Base-by-base conservation (phyloP, 2,888 invertebrate genomes). In the Syritta pipiens region DNA sequence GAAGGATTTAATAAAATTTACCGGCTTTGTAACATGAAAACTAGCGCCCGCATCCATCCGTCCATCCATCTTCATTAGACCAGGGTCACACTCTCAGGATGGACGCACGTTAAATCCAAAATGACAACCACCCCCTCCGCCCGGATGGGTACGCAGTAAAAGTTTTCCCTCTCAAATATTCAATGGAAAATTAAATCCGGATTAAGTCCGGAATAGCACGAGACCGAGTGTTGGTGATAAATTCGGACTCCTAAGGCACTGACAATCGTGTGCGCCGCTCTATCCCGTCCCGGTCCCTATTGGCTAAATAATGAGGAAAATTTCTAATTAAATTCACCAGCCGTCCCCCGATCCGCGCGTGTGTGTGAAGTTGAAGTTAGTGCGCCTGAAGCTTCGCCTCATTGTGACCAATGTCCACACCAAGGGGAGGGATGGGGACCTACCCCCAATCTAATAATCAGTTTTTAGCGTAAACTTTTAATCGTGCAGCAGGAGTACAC, bases 271-370 rank as follows among this genome's bases (percentile, higher is more conserved):
- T n/a, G n/a, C n/a, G n/a, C n/a, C n/a, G n/a, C n/a, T n/a, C n/a
- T n/a, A n/a, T n/a, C n/a, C n/a, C n/a, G n/a, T 55, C n/a, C 20
- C 49, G 26, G 49, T 57, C 60, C 69, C 22, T 42, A 53, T 35
- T 51, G 67, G 60, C 4, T 14, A 53, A 68, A 53, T 67, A 69
- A 65, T 76, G 63, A 53, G 59, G 22, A 76, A 65, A 71, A n/a
- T 76, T 69, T 76, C 57, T 71, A 76, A 71, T 76, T 76, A 76
- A 76, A 69, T 76, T 65, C 32, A n/a, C n/a, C n/a, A n/a, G n/a
- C n/a, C n/a, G n/a, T 53, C 30, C 7, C 4, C 37, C 49, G 51
- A 44, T 12, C 40, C 44, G 28, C 22, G 26, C 10, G 42, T 10
- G 10, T 32, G 17, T 57, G 17, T 22, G 44, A 76, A 76, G 44